Base-by-base conservation (phyloP, 1,140 invertebrate genomes). In the Bombus terrestris region DNA sequence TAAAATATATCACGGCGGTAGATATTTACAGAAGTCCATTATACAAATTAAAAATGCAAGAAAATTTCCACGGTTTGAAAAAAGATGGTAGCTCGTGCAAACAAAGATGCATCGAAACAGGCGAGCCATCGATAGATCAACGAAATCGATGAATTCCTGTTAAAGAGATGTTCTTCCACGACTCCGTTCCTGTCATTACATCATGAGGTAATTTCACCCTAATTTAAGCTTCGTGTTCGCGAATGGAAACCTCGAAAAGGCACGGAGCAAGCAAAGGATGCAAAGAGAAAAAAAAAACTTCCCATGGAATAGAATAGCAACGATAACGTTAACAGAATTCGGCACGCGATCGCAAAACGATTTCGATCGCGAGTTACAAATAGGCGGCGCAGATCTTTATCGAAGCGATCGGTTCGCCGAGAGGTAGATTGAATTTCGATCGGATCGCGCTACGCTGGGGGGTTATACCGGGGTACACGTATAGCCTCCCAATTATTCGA, bases 401-500 rank as follows among this genome's bases (percentile, higher is more conserved):
- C 86, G 72, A 78, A 41, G 18, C 74, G 88, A 89, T 90, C 88
- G 85, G 78, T 41, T 53, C 43, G 37, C 69, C 88, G 68, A 62
- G 59, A 57, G 69, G 87, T 86, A 89, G 88, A 90, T 90, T 90
- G 85, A 90, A 89, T 90, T 89, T 89, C 88, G 79, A 89, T 75
- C 76, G 84, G 81, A 41, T 75, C 73, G 76, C 68, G 25, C 39
- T 41, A n/a, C 74, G 72, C 47, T 64, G 25, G 53, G 78, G 62
- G 89, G 82, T 86, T 87, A 81, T 84, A 83, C 84, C 84, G 43
- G 66, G 41, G 85, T 73, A 64, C 64, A 69, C 77, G 75, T 86
- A 79, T 85, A 86, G 87, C 84, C 69, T 88, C 64, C 85, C 89
- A 90, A 90, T 90, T 90, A 90, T 90, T 90, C 89, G 89, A 83